These are phyloP conservation scores for Gorilla gorilla DNA, from an alignment of 2,113 vertebrate genomes.

Conservation along the genomic window DNA sequence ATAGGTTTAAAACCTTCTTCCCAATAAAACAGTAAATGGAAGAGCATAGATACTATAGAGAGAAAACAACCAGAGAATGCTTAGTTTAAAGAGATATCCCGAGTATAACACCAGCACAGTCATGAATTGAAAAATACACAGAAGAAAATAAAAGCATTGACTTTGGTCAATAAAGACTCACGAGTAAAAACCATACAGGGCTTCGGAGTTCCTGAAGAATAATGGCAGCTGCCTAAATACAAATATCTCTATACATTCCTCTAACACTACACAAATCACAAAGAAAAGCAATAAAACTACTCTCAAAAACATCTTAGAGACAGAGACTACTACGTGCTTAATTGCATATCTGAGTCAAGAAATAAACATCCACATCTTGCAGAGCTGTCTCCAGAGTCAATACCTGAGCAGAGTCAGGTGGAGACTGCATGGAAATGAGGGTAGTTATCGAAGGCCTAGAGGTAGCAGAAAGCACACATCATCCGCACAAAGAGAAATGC, in stretches of 20 bases:
- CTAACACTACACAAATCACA: background rate
- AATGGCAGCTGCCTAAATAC: background rate
- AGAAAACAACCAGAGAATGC: background rate
- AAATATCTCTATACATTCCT: background rate
- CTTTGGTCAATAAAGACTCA: background rate
- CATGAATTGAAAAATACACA: background rate
- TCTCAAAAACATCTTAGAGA: background rate
- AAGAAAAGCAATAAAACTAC: background rate
- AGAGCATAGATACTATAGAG: background rate
- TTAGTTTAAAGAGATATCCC: background rate
- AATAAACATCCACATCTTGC: background rate
- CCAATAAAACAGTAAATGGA: background rate
- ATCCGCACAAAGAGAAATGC: background rate
- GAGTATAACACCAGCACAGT: background rate
- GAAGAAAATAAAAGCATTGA: background rate
- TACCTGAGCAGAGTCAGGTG: background rate
- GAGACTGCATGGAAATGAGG: background rate
- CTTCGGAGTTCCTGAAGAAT: background rate
- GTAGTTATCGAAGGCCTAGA: background rate
- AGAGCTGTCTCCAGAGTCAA: background rate
- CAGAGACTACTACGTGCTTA: background rate
- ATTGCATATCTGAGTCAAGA: background rate
- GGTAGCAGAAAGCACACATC: background rate
- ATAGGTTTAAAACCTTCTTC: slow-evolving; percentile 23
- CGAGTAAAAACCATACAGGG: background rate